These are phyloP conservation scores for Solenopsis invicta DNA, from an alignment of 1,140 invertebrate species.

Conservation along the genomic window DNA sequence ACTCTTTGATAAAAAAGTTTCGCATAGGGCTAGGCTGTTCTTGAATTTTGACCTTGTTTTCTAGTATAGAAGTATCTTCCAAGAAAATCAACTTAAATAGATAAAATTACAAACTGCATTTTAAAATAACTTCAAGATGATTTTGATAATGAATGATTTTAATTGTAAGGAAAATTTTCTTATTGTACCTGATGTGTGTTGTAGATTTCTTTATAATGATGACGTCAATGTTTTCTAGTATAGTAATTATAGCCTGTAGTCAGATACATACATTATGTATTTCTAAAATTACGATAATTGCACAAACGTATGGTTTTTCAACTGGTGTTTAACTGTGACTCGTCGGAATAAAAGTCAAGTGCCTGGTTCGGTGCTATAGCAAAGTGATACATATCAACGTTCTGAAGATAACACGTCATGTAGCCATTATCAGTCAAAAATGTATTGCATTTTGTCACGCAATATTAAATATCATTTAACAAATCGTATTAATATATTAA, in stretches of 20 bases:
- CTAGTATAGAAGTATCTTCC: too few species aligned
- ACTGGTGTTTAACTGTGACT: not conserved
- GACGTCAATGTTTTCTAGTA: not conserved
- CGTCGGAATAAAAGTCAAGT: conserved; percentile 6
- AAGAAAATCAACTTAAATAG: too few species aligned
- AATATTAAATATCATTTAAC: not conserved
- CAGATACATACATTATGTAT: not conserved
- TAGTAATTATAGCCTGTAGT: not conserved
- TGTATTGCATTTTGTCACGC: not conserved
- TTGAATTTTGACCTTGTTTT: too few species aligned
- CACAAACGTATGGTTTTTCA: not conserved
- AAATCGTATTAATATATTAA: not conserved
- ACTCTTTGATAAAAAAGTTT: too few species aligned
- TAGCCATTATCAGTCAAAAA: conserved; percentile 7
- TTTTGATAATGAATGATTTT: not conserved
- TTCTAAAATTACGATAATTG: not conserved
- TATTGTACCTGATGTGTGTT: not conserved
- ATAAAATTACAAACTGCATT: too few species aligned
- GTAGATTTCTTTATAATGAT: not conserved
- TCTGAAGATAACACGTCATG: not conserved
- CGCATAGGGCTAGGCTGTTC: too few species aligned
- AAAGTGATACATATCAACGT: conserved; percentile 3
- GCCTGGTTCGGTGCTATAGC: not conserved
- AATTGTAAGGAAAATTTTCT: not conserved
- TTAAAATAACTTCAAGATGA: too few species aligned